Evolutionary conservation across 2,888 invertebrate species (phyloP), one percentile per base, ranked within the genome.

Genomic region (Pherbina coryleti): DNA sequence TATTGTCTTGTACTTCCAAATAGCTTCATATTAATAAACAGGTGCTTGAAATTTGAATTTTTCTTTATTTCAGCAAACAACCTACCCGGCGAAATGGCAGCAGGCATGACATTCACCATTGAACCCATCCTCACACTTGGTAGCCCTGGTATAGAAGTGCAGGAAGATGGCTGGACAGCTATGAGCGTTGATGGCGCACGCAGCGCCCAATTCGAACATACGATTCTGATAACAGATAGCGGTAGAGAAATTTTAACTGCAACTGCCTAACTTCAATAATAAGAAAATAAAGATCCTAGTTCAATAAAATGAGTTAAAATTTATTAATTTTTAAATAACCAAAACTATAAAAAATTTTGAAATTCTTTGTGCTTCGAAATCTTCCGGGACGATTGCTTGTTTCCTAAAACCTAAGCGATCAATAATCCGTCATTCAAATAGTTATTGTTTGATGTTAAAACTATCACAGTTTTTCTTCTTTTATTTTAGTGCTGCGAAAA

Each of bases 61-160:
- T 67, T 34, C 22, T 3, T 57, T 44, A 11, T 79, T 79, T 14
- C 85, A 94, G 95, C 90, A 81, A 95, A 95, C 85, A 86, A 91
- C 73, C 91, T 92, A 82, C 92, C 92, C 0, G 95, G 95, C 0
- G 85, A 88, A 70, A 97, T 98, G 97, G 87, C 92, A 82, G 90
- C 94, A 3, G 97, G 97, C n/a, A 97, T 97, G 96, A 95, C 96
- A 0, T 98, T 98, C 86, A 98, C 98, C 0, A 95, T 98, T 84
- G 98, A 98, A 86, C 98, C 98, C 11, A 93, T 95, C 9, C 86
- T 98, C 19, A 93, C 94, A 1, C 94, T 96, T 82, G 97, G 97
- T 0, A 90, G 89, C 0, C 91, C 91, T 60, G 91, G 93, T 76
- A 91, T 95, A 2, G 91, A 92, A 31, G 91, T 96, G 79, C 91